A percentile compares a stretch with the other conserved stretches of the same genome.
phyloP scores from a whole-genome alignment of 2,888 invertebrate genomes.

The Bombylius major region DNA sequence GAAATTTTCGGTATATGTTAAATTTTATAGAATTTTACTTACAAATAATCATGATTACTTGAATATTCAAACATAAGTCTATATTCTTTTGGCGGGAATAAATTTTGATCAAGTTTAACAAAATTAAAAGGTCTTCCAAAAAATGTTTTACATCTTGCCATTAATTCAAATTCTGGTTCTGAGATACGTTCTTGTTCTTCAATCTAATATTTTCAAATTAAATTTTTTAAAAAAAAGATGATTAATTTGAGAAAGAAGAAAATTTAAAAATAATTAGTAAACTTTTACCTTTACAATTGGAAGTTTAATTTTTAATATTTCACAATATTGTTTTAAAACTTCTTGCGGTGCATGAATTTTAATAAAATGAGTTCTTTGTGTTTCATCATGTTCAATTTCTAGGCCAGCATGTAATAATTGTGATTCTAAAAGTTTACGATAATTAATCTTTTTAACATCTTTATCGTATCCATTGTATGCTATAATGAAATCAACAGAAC shows the following conservation, averaged over 20 bases:
- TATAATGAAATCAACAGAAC: constrained; percentile 48
- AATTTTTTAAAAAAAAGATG: neutral
- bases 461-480: constrained; percentile 42
- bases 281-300: constrained; percentile 54
- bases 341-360: constrained; percentile 63
- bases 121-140: constrained; percentile 40
- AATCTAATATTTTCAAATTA: constrained; percentile 21
- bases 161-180: constrained; percentile 31
- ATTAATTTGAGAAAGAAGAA: too few relatives aligned
- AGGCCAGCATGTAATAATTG: constrained; percentile 50
- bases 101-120: constrained; percentile 44
- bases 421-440: constrained; percentile 45
- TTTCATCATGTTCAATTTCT: constrained; percentile 46
- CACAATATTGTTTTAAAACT: constrained; percentile 58
- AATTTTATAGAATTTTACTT: constrained; percentile 28
- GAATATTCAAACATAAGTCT: constrained; percentile 55
- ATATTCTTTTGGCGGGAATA: constrained; percentile 50
- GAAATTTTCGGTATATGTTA: neutral
- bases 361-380: constrained; percentile 51
- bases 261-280: neutral
- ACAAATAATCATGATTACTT: constrained; percentile 59
- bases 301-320: constrained; percentile 63
- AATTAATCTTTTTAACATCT: constrained; percentile 29
- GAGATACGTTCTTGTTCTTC: constrained; percentile 34
- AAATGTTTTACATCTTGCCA: constrained; percentile 37